Evolutionary conservation across 1,140 invertebrate species (phyloP), one percentile per base, ranked within the genome.

Genomic region (Drosophila cardini): DNA sequence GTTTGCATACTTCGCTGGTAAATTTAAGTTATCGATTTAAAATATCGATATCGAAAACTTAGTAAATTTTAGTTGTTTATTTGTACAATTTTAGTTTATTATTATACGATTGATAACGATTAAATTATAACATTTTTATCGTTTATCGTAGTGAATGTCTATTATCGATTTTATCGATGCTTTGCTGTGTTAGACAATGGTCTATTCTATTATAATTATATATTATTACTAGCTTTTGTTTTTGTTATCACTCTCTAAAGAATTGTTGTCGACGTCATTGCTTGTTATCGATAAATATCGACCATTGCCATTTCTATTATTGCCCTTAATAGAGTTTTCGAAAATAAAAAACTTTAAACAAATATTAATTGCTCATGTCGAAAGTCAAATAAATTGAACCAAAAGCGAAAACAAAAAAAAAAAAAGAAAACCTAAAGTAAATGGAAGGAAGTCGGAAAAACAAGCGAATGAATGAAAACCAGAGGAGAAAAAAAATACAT

Each of bases 321-420:
- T 11, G 38, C 38, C 2, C 42, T 32, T 30, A 32, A 21, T 48
- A 11, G 13, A 46, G 9, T 11, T 46, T 26, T 26, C 21, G 18
- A 1, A 5, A 46, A 21, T 16, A 21, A 36, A 36, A 36, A 13
- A 40, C 11, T 13, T 21, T 50, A 13, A 32, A 13, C 26, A 52
- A n/a, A 16, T 34, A 32, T 34, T 34, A 32, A 52, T 52, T 52
- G 26, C 48, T 32, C 2, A 52, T 50, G 30, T 52, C 48, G 48
- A 32, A 52, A 32, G 48, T 52, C 13, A 34, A 52, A 52, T 52
- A 32, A 30, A 46, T 45, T 16, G 42, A 45, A 45, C 42, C 6
- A 21, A 11, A 11, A 30, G 45, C 45, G 11, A 38, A 38, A 4
- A 40, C 38, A 5, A 4, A 13, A n/a, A 5, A 8, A 21, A 46